Conservation (phyloP, 2,113 vertebrate species). For the Prionailurus bengalensis region DNA sequence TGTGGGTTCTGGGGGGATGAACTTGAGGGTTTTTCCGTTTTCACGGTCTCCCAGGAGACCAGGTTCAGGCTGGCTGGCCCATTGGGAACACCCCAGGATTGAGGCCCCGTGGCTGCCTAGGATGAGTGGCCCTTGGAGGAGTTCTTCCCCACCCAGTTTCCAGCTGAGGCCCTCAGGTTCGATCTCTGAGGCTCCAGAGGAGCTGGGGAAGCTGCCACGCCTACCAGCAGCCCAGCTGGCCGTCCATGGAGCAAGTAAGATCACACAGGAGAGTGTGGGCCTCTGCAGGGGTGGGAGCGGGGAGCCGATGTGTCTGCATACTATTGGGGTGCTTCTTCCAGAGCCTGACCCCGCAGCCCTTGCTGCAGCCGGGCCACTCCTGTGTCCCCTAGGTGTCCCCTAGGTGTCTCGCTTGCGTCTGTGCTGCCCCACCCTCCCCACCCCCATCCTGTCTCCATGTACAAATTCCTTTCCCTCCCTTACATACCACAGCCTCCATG, state of each 20-base stretch:
- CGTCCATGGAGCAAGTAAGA: not conserved
- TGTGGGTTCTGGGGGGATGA: not conserved
- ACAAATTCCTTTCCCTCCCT: not conserved
- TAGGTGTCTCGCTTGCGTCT: too few relatives aligned
- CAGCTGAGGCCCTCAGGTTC: not conserved
- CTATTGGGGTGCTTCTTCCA: not conserved
- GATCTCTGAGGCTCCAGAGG: not conserved
- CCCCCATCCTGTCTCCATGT: not conserved
- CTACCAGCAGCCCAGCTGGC: not conserved
- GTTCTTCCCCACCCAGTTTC: not conserved
- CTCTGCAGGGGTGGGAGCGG: not conserved
- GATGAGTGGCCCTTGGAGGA: not conserved
- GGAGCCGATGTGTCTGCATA: not conserved
- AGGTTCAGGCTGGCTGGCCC: not conserved
- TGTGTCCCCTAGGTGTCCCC: not conserved
- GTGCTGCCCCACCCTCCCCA: rapidly evolving
- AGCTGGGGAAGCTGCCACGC: not conserved
- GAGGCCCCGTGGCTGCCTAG: not conserved
- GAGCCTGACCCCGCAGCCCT: not conserved
- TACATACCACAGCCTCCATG: not conserved
- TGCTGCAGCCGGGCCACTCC: not conserved
- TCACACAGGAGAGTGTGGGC: not conserved
- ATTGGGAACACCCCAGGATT: not conserved
- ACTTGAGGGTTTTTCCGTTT: conserved; percentile 30
- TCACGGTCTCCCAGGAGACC: not conserved